Evolutionary conservation across 2,113 vertebrate species (phyloP).

Genomic region (Trachemys scripta): DNA sequence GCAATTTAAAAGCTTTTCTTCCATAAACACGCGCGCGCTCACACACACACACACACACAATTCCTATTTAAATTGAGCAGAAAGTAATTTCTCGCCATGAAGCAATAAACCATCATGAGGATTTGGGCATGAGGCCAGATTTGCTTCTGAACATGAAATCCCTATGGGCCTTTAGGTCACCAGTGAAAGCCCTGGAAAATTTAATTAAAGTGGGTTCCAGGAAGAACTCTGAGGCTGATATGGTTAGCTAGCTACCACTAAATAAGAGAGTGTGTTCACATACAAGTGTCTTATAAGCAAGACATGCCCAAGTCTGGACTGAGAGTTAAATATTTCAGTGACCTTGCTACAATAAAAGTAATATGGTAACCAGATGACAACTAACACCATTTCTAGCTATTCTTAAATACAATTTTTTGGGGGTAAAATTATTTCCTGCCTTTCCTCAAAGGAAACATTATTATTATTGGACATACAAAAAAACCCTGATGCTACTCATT

Average conservation of each 20-base stretch:
- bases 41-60: slow-evolving; percentile 27
- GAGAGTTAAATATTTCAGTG: neutral
- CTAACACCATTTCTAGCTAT: neutral
- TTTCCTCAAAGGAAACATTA: slow-evolving; percentile 31
- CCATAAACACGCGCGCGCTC: neutral
- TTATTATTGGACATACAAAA: neutral
- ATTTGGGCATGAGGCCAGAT: slow-evolving; percentile 32
- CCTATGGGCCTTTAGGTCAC: slow-evolving; percentile 39
- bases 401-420: neutral
- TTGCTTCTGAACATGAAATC: slow-evolving; percentile 50
- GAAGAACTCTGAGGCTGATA: slow-evolving; percentile 38
- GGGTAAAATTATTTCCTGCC: neutral
- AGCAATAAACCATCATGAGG: slow-evolving; percentile 69
- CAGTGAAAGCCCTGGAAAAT: slow-evolving; percentile 68
- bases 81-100: slow-evolving; percentile 70
- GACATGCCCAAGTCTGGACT: neutral
- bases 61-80: slow-evolving; percentile 71
- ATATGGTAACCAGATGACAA: neutral
- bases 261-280: slow-evolving; percentile 12
- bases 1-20: slow-evolving; percentile 30
- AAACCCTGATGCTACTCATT: neutral
- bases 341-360: neutral
- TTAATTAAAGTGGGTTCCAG: slow-evolving; percentile 69
- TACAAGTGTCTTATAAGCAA: neutral
- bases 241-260: neutral